phyloP scores from a whole-genome alignment of 2,113 vertebrate species.

The Lamprotornis superbus region DNA sequence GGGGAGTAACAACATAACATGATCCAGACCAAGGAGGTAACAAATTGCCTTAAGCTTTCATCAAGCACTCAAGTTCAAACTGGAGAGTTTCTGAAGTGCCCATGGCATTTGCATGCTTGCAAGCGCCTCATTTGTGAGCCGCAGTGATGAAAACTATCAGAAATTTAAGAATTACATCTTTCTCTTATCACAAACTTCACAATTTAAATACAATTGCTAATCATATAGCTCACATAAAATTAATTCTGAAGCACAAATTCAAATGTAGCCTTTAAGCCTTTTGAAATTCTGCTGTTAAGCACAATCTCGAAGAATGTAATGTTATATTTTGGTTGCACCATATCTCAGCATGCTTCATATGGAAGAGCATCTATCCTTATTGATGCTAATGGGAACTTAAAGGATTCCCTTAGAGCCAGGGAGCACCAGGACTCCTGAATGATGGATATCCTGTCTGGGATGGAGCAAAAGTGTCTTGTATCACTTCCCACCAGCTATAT shows the following conservation, averaged over 20 bases:
- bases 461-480: fast-evolving
- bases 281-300: background rate
- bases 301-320: background rate
- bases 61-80: background rate
- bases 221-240: background rate
- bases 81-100: background rate
- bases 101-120: background rate
- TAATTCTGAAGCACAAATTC: background rate
- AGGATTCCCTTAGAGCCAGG: background rate
- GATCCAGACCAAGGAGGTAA: background rate
- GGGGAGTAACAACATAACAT: background rate
- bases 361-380: background rate
- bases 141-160: background rate
- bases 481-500: background rate
- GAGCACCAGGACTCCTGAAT: background rate
- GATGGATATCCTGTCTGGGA: background rate
- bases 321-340: fast-evolving
- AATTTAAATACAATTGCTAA: background rate
- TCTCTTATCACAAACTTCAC: background rate
- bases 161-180: background rate
- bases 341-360: background rate
- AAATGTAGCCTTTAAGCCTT: background rate
- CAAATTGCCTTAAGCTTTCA: background rate
- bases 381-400: background rate
- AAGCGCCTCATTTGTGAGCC: fast-evolving